These are phyloP conservation scores for Diplodus sargus DNA, from an alignment of 2,797 vertebrate genomes.

Conservation along the genomic window DNA sequence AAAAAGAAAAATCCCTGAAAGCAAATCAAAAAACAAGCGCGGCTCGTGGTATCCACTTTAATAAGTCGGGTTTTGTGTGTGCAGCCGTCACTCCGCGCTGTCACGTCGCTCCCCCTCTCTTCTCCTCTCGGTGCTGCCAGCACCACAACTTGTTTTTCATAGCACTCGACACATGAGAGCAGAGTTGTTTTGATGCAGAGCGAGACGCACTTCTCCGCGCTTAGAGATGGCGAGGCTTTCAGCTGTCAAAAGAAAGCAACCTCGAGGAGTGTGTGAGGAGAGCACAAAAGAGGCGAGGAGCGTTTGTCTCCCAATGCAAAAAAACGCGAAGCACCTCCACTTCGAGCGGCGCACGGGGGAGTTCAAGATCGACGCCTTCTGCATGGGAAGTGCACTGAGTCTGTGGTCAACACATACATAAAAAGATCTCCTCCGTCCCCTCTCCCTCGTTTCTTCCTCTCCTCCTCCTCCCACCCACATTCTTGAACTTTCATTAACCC, in stretches of 20 bases:
- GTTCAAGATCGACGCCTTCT: slow-evolving; percentile 34
- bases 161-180: slow-evolving; percentile 47
- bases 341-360: not conserved
- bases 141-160: slow-evolving; percentile 49
- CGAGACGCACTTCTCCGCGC: slow-evolving; percentile 35
- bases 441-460: not conserved
- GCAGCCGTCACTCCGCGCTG: slow-evolving; percentile 23
- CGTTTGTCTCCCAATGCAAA: slow-evolving; percentile 24
- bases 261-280: slow-evolving; percentile 41
- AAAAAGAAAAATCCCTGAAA: not conserved
- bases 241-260: slow-evolving; percentile 56
- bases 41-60: slow-evolving; percentile 22
- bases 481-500: not conserved
- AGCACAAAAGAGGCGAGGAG: slow-evolving; percentile 32
- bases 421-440: not conserved
- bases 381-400: slow-evolving; percentile 1
- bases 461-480: slow-evolving; percentile 9
- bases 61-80: slow-evolving; percentile 12
- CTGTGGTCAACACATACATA: not conserved
- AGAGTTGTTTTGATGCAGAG: slow-evolving; percentile 50
- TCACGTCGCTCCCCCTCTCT: slow-evolving; percentile 6
- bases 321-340: slow-evolving; percentile 6
- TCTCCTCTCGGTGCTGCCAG: slow-evolving; percentile 25
- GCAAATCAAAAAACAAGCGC: slow-evolving; percentile 15
- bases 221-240: slow-evolving; percentile 51